A percentile compares a stretch with the other conserved stretches of the same genome.
These are phyloP conservation scores for Nematostella vectensis DNA, from an alignment of 92 coral and sea anemone genomes.

Conservation along the genomic window DNA sequence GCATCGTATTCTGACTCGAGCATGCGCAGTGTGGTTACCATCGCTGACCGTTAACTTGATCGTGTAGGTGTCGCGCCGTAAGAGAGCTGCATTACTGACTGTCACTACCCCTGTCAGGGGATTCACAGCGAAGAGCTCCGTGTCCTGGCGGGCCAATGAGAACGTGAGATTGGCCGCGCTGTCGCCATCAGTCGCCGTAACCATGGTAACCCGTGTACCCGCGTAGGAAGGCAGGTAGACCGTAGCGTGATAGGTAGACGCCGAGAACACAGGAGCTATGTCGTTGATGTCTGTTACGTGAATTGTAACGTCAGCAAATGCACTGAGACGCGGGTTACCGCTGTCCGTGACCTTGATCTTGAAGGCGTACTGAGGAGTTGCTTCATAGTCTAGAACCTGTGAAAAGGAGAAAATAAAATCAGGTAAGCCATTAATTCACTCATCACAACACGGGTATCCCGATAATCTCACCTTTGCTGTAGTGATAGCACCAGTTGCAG, in stretches of 20 bases:
- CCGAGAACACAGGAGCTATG: constrained; percentile 63
- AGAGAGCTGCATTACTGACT: constrained; percentile 46
- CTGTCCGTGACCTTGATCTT: constrained; percentile 72
- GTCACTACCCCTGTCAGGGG: constrained; percentile 46
- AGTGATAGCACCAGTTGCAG: constrained; percentile 55
- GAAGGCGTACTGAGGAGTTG: constrained; percentile 45
- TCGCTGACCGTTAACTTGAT: constrained; percentile 57
- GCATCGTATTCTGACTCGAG: constrained; percentile 53
- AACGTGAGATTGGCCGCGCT: constrained; percentile 55
- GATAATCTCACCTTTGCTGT: constrained; percentile 68
- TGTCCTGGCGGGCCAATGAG: constrained; percentile 26
- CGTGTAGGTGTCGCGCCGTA: constrained; percentile 35
- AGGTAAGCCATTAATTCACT: neutral
- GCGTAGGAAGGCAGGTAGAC: constrained; percentile 64
- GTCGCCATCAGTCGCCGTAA: constrained; percentile 78
- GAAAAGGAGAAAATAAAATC: constrained; percentile 3
- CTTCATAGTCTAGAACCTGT: constrained; percentile 70
- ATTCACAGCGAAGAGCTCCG: constrained; percentile 44
- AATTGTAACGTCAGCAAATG: constrained; percentile 63
- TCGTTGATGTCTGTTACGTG: constrained; percentile 68
- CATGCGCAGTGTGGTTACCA: constrained; percentile 45
- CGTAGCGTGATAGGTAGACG: constrained; percentile 28
- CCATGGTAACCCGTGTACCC: constrained; percentile 52
- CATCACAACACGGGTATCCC: too few species aligned
- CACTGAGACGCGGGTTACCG: constrained; percentile 59